Conservation (phyloP, 1,140 invertebrate species). For the Aphaenogaster rudis region DNA sequence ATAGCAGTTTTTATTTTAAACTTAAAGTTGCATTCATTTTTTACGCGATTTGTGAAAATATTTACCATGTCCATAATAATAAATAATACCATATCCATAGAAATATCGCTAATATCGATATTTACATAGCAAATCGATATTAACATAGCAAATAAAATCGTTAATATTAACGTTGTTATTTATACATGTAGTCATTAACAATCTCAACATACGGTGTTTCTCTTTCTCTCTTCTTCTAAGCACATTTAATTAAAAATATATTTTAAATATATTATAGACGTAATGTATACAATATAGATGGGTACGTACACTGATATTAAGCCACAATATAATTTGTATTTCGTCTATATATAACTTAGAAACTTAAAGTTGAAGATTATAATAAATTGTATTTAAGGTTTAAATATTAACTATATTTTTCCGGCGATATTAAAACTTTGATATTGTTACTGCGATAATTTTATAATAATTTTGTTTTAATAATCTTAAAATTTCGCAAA, state of each 20-base stretch:
- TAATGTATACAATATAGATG: neutral
- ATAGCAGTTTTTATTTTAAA: neutral
- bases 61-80: neutral
- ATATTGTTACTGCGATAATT: neutral
- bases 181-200: neutral
- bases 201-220: neutral
- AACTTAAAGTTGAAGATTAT: neutral
- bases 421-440: neutral
- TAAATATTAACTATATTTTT: neutral
- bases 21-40: neutral
- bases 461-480: slow-evolving; percentile 1
- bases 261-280: slow-evolving; percentile 12
- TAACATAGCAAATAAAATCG: neutral
- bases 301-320: slow-evolving; percentile 17
- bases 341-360: neutral
- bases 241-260: neutral
- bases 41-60: neutral
- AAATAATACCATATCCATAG: neutral
- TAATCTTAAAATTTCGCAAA: neutral
- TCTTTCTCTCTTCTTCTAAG: neutral
- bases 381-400: neutral
- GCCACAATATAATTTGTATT: neutral
- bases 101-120: neutral
- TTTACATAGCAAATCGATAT: neutral
- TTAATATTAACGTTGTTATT: neutral